Evolutionary conservation across 2,113 vertebrate genomes (phyloP).

Genomic region (Dipodomys merriami): DNA sequence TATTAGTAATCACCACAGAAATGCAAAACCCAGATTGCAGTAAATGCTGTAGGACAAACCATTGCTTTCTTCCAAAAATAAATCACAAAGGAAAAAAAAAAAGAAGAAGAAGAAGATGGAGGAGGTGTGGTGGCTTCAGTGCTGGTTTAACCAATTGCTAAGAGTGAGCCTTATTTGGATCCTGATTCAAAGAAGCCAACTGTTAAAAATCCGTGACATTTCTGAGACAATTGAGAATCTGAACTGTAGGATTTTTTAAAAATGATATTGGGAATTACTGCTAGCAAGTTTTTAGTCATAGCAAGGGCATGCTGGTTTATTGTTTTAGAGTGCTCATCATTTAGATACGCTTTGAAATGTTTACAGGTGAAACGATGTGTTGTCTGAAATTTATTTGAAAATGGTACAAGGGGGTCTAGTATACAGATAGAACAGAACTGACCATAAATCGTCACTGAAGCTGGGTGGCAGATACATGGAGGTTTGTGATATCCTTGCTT

Average conservation of each 20-base stretch:
- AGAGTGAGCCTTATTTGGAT: background rate
- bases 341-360: background rate
- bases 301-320: background rate
- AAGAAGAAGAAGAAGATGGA: too few relatives aligned
- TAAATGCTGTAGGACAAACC: background rate
- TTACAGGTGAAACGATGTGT: background rate
- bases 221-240: background rate
- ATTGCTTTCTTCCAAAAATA: constrained; percentile 47
- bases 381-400: constrained; percentile 15
- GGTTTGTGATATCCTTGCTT: background rate
- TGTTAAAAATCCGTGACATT: constrained; percentile 10
- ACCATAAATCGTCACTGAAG: background rate
- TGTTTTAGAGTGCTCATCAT: background rate
- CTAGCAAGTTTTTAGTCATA: background rate
- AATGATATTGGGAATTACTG: background rate
- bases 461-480: background rate
- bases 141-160: background rate
- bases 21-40: background rate
- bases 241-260: background rate
- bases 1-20: background rate
- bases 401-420: background rate
- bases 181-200: constrained; percentile 7
- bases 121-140: background rate
- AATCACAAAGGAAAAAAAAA: background rate
- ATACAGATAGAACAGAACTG: background rate